Conservation (phyloP, 1,140 invertebrate genomes). For the Scaptomyza pallida region DNA sequence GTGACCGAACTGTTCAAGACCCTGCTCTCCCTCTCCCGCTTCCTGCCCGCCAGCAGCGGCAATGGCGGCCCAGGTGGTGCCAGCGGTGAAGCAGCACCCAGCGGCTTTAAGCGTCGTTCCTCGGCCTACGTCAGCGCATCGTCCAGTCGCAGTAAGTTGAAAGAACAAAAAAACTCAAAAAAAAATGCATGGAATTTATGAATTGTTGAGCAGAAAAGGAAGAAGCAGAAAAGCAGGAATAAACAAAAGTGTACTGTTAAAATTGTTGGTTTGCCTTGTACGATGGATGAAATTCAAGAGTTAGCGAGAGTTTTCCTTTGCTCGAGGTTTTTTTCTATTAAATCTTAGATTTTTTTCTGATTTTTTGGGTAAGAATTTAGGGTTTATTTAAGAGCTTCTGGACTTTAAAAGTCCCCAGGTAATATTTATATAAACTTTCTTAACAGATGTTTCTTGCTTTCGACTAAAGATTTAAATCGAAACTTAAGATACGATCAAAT, state of each 20-base stretch:
- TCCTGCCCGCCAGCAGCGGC: slow-evolving; percentile 86
- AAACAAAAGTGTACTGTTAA: neutral
- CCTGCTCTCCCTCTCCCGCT: slow-evolving; percentile 89
- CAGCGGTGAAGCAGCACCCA: slow-evolving; percentile 85
- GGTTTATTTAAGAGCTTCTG: too few relatives aligned
- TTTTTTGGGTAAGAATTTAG: too few relatives aligned
- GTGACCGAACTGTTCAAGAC: slow-evolving; percentile 91
- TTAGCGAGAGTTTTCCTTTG: too few relatives aligned
- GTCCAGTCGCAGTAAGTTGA: slow-evolving; percentile 85
- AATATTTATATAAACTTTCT: too few relatives aligned
- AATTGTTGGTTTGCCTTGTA: slow-evolving; percentile 8
- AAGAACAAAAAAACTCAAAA: too few relatives aligned
- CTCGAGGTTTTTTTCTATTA: too few relatives aligned
- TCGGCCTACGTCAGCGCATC: slow-evolving; percentile 89
- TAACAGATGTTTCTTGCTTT: too few relatives aligned
- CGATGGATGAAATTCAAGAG: slow-evolving; percentile 8
- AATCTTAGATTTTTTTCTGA: too few relatives aligned
- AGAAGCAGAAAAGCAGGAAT: too few relatives aligned
- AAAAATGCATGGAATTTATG: slow-evolving; percentile 6
- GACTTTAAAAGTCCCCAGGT: too few relatives aligned
- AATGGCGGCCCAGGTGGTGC: slow-evolving; percentile 80
- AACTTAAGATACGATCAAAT: too few relatives aligned
- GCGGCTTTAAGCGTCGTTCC: slow-evolving; percentile 89
- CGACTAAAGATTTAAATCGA: too few relatives aligned
- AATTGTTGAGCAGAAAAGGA: neutral